Percentiles rank a stretch among this genome's conserved stretches.
Conservation (phyloP, 1,140 invertebrate species). For the Mylabris phalerata region DNA sequence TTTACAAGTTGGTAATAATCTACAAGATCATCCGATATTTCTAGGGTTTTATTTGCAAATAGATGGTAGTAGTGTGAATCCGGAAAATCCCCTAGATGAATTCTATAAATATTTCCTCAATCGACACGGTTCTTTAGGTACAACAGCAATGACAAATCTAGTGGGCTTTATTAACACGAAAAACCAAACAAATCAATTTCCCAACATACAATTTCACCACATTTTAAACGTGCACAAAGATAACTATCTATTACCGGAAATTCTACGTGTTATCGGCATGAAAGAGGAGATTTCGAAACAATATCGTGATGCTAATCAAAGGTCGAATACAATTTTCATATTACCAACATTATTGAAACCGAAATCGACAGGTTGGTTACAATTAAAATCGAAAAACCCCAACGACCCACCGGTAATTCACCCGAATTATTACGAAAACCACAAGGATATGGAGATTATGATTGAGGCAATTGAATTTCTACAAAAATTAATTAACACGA, state of each 20-base stretch:
- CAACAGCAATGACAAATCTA: conserved; percentile 20
- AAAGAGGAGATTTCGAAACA: conserved; percentile 5
- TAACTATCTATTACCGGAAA: conserved; percentile 4
- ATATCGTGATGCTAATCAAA: conserved; percentile 11
- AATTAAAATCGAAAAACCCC: conserved; percentile 52
- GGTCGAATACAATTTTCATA: conserved; percentile 5
- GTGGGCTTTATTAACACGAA: conserved; percentile 23
- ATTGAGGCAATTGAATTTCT: conserved; percentile 43
- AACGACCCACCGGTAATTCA: conserved; percentile 60
- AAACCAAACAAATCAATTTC: conserved; percentile 21
- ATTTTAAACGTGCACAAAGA: conserved; percentile 42
- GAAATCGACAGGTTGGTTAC: conserved; percentile 52
- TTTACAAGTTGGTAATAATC: conserved; percentile 43
- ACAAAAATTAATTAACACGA: conserved; percentile 31
- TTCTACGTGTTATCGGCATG: conserved; percentile 5
- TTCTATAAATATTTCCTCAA: conserved; percentile 25
- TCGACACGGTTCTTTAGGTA: conserved; percentile 19
- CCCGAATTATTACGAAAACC: conserved; percentile 57
- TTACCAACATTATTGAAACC: conserved; percentile 66
- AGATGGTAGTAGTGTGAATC: conserved; percentile 4
- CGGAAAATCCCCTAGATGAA: conserved; percentile 10
- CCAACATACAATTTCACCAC: conserved; percentile 31
- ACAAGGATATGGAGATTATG: conserved; percentile 41
- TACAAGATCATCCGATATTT: conserved; percentile 47
- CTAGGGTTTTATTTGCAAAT: conserved; percentile 11